Percentiles rank a stretch among this genome's conserved stretches.
phyloP scores from a whole-genome alignment of 2,888 invertebrate genomes.

The Ceramica pisi region DNA sequence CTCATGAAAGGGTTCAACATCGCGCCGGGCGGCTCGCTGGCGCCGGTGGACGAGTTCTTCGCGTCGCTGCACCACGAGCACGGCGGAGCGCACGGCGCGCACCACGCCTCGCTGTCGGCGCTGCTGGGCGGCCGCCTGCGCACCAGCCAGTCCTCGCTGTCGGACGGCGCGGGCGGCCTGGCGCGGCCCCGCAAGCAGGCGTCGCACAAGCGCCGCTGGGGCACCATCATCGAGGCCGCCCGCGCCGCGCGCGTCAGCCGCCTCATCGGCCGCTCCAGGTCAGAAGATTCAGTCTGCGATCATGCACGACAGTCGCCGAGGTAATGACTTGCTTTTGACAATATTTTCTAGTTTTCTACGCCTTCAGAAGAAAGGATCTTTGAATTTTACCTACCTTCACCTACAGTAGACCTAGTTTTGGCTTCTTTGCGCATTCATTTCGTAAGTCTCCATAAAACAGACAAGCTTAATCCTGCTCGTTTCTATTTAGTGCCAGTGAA shows the following conservation, averaged over 20 bases:
- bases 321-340: constrained; percentile 68
- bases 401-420: neutral
- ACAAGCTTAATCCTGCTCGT: neutral
- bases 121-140: constrained; percentile 92
- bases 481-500: constrained; percentile 88
- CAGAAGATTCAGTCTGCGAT: constrained; percentile 95
- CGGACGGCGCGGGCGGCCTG: constrained; percentile 74
- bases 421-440: constrained; percentile 17
- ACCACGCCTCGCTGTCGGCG: constrained; percentile 92
- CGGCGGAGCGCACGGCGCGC: constrained; percentile 80
- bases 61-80: constrained; percentile 93
- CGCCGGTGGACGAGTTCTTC: constrained; percentile 95
- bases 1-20: constrained; percentile 98
- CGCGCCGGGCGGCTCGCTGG: constrained; percentile 92
- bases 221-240: constrained; percentile 96
- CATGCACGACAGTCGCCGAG: constrained; percentile 90
- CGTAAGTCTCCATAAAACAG: neutral
- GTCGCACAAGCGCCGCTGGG: constrained; percentile 95
- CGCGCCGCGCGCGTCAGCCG: constrained; percentile 95
- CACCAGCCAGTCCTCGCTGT: constrained; percentile 84
- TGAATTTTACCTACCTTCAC: neutral
- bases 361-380: neutral
- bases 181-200: constrained; percentile 81
- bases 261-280: constrained; percentile 94
- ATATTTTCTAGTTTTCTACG: neutral